Conservation (phyloP, 2,888 invertebrate species). For the Brachyptera putata region DNA sequence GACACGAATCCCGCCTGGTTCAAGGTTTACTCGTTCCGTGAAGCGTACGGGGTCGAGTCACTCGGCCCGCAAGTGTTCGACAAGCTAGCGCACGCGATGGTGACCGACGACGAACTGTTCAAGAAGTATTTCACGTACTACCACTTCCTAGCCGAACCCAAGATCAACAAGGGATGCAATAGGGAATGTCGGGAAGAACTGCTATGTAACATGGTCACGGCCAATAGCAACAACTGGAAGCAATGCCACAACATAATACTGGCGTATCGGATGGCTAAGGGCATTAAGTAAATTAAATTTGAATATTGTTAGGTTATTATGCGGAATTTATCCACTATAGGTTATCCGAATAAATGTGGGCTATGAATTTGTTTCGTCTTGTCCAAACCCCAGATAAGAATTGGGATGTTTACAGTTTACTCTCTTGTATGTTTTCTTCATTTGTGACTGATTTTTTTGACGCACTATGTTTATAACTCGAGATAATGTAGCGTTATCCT, state of each 20-base stretch:
- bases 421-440: no score
- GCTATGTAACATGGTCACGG: conserved; percentile 54
- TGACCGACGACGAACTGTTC: conserved; percentile 44
- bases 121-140: conserved; percentile 45
- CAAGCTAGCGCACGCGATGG: conserved; percentile 57
- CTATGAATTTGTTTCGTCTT: no score
- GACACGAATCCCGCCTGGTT: conserved; percentile 62
- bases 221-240: conserved; percentile 49
- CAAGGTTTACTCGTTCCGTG: conserved; percentile 67
- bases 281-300: not conserved
- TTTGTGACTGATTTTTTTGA: no score
- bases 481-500: no score
- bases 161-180: conserved; percentile 48
- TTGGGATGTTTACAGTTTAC: no score
- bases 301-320: no score
- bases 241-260: conserved; percentile 39
- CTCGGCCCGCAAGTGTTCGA: conserved; percentile 60
- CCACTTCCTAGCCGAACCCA: conserved; percentile 50
- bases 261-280: conserved; percentile 32
- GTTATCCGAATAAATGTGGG: no score
- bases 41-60: conserved; percentile 57
- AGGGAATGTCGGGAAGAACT: conserved; percentile 49
- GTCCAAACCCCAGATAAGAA: no score
- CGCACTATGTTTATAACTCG: no score
- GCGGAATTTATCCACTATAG: no score